These are phyloP conservation scores for Ammodytes dubius DNA, from an alignment of 2,113 vertebrate species.

Conservation along the genomic window DNA sequence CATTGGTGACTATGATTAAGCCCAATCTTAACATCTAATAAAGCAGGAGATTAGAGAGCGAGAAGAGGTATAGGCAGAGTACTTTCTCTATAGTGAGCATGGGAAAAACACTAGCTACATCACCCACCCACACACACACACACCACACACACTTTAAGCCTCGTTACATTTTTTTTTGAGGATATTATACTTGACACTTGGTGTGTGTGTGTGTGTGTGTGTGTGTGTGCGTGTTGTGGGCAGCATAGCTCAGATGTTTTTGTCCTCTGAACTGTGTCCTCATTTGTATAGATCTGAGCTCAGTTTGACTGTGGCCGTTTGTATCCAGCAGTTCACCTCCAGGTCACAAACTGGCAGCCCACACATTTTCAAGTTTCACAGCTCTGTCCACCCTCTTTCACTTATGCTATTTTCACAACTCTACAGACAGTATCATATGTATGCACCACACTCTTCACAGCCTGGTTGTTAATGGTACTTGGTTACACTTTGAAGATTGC, in stretches of 20 bases:
- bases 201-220: background rate
- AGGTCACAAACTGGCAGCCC: conserved; percentile 17
- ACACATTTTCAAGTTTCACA: conserved; percentile 3
- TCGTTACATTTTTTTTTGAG: background rate
- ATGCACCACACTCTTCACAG: too few relatives aligned
- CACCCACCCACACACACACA: background rate
- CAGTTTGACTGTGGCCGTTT: conserved; percentile 24
- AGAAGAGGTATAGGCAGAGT: too few relatives aligned
- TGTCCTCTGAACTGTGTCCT: conserved; percentile 1
- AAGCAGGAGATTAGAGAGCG: background rate
- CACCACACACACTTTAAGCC: background rate
- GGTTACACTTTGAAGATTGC: too few relatives aligned
- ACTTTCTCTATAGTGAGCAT: background rate
- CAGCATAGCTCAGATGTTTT: background rate
- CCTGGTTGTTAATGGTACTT: too few relatives aligned
- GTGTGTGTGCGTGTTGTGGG: background rate
- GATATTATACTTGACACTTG: background rate
- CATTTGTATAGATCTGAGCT: conserved; percentile 7
- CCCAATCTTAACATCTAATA: too few relatives aligned
- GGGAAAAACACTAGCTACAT: background rate
- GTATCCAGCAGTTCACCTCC: conserved; percentile 9
- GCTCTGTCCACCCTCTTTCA: background rate
- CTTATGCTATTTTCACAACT: background rate
- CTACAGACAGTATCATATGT: background rate
- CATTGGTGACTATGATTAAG: too few relatives aligned